Evolutionary conservation across 1,140 invertebrate genomes (phyloP).

Genomic region (Neuroterus valhalla): DNA sequence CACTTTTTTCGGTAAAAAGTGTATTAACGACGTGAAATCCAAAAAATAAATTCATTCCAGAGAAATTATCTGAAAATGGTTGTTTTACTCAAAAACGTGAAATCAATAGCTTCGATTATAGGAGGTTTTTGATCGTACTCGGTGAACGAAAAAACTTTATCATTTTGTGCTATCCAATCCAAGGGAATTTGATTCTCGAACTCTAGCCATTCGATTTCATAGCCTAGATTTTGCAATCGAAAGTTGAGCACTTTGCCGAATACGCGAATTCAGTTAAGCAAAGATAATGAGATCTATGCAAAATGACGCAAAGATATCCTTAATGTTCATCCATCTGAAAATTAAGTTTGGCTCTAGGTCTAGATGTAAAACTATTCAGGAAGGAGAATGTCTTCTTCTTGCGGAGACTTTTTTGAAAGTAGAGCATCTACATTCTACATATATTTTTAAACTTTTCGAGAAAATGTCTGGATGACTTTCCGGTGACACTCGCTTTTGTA

Average conservation of each 20-base stretch:
- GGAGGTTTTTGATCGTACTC: background rate
- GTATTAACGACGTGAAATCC: no score
- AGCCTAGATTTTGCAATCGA: slow-evolving; percentile 15
- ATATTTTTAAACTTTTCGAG: slow-evolving; percentile 8
- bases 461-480: slow-evolving; percentile 26
- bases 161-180: slow-evolving; percentile 15
- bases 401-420: background rate
- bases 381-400: background rate
- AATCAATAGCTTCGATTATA: background rate
- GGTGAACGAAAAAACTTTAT: slow-evolving; percentile 13
- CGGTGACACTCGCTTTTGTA: slow-evolving; percentile 19
- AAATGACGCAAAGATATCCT: background rate
- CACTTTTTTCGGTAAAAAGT: no score
- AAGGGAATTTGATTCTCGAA: slow-evolving; percentile 1
- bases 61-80: background rate
- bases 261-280: background rate
- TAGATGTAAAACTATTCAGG: background rate
- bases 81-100: background rate
- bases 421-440: background rate
- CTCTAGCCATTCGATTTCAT: background rate
- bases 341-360: background rate
- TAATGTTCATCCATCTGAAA: background rate
- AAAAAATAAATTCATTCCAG: no score
- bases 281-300: background rate
- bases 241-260: background rate